Percentiles rank a stretch among this genome's conserved stretches.
These are phyloP conservation scores for Apocheima hispidaria DNA, from an alignment of 2,888 invertebrate genomes.

Conservation along the genomic window DNA sequence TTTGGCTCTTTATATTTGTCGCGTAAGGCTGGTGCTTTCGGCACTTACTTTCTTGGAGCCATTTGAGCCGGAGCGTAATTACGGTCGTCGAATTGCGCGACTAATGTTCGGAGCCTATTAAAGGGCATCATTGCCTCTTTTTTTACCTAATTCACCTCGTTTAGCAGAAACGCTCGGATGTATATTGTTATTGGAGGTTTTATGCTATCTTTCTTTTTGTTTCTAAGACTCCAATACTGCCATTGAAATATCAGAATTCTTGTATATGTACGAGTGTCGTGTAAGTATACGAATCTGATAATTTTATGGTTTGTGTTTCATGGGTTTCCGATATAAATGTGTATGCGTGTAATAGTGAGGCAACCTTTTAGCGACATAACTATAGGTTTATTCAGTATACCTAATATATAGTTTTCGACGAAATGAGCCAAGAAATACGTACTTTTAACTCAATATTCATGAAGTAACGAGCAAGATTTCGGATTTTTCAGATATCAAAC, in stretches of 20 bases:
- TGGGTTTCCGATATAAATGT: conserved; percentile 28
- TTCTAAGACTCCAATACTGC: not conserved
- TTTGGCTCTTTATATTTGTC: conserved; percentile 38
- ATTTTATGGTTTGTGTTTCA: conserved; percentile 22
- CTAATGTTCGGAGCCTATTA: conserved; percentile 40
- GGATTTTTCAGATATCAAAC: conserved; percentile 10
- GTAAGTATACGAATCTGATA: conserved; percentile 13
- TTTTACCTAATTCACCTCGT: conserved; percentile 39
- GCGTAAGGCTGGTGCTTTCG: conserved; percentile 32
- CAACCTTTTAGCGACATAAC: conserved; percentile 9
- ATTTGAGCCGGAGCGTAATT: conserved; percentile 39
- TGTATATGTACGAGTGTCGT: not conserved
- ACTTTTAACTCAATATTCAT: conserved; percentile 8
- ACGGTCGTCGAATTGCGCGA: conserved; percentile 38
- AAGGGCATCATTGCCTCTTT: conserved; percentile 39
- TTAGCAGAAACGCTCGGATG: conserved; percentile 20
- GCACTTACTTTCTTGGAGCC: conserved; percentile 35
- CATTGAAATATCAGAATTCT: not conserved
- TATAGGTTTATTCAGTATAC: too few species aligned
- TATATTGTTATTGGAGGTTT: conserved; percentile 32
- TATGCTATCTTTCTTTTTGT: conserved; percentile 27
- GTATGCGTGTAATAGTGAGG: not conserved
- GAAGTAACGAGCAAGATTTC: not conserved
- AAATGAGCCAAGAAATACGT: not conserved
- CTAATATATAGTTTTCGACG: not conserved